Percentiles rank a stretch among this genome's conserved stretches.
These are phyloP conservation scores for Mesitornis unicolor DNA, from an alignment of 2,113 vertebrate species.

Conservation along the genomic window DNA sequence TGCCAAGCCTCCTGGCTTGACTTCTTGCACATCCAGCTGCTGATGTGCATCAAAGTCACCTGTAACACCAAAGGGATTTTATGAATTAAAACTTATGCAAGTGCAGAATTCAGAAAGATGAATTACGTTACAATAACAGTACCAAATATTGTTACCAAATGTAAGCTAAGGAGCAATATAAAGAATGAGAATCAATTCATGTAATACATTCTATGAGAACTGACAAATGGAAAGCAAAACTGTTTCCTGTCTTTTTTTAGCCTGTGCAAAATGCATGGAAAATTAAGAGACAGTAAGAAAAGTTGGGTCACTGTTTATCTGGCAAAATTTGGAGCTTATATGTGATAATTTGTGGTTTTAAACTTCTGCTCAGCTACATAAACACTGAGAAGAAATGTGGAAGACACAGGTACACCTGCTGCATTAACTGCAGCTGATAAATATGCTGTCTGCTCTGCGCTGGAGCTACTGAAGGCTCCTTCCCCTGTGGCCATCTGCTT, in stretches of 20 bases:
- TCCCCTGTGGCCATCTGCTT: conserved; percentile 21
- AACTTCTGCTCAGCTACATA: neutral
- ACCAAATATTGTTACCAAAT: neutral
- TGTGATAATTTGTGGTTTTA: neutral
- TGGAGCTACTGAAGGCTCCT: conserved; percentile 7
- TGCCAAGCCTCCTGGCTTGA: neutral
- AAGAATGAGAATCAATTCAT: neutral
- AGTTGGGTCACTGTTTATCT: neutral
- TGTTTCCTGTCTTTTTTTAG: neutral
- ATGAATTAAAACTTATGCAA: neutral
- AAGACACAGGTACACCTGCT: conserved; percentile 13
- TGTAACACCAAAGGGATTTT: neutral
- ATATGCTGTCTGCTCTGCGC: neutral
- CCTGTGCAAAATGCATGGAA: neutral
- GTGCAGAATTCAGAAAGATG: neutral
- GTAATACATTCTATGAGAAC: neutral
- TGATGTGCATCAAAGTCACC: neutral
- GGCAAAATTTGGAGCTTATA: neutral
- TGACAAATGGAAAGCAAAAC: neutral
- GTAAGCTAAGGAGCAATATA: neutral
- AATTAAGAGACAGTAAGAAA: neutral
- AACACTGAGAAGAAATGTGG: neutral
- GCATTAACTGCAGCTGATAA: conserved; percentile 5
- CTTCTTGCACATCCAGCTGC: conserved; percentile 1
- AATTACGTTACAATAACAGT: neutral